Evolutionary conservation across 53 echinoderm and acorn worm genomes (phyloP), one percentile per base, ranked within the genome.

Genomic region (Arbacia lixula): DNA sequence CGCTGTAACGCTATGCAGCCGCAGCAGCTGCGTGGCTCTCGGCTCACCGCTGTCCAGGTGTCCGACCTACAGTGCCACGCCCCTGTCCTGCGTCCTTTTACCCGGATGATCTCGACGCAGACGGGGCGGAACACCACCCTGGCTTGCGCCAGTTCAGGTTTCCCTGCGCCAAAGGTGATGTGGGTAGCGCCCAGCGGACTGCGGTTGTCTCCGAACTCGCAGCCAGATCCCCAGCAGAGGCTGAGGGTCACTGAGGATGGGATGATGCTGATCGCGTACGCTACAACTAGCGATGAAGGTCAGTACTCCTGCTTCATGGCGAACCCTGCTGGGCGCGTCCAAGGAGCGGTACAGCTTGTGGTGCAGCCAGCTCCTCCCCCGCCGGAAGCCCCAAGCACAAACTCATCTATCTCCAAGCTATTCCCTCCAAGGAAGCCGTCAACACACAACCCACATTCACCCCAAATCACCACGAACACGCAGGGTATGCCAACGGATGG

Each of bases 261-360:
- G 3, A 86, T 86, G 24, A 66, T 96, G 51, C 11, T 74, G 29
- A 85, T 96, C 42, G 87, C 87, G 17, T 67, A 36, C 67, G 85
- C 93, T 1, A 75, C 85, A 20, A 34, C 72, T 32, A 61, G 87
- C 34, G 96, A 96, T 83, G 60, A 83, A 26, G 96, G 96, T 11
- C 56, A 68, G 24, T 96, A 93, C 56, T 86, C 82, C 4, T 96
- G 96, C 50, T 76, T 89, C 38, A 93, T 91, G 20, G 87, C 84
- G 33, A 96, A 93, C 56, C 96, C 96, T 38, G 96, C 96, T 25
- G 96, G 96, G 17, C 85, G 53, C 36, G 91, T 73, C 12, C 81
- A 57, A 20, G 84, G 72, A 6, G 77, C 68, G 29, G 85, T 92
- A 9, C 25, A 43, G 10, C 68, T 92, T 27, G 20, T 83, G 42